Base-by-base conservation (phyloP, 2,888 invertebrate species). In the Trachelus troglodyta region DNA sequence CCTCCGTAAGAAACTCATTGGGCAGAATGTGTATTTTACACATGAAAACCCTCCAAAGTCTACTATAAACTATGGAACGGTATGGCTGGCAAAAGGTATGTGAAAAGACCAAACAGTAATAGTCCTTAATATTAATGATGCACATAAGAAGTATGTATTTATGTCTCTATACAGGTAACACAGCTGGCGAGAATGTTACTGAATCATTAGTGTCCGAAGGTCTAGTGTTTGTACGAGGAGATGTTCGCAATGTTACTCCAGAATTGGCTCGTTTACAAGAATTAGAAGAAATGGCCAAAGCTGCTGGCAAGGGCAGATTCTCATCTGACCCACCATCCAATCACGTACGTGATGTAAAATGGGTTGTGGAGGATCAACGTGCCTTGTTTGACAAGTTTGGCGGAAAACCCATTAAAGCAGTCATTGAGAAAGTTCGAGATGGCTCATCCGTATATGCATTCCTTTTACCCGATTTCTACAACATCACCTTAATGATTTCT, bases 341-440 rank as follows among this genome's bases (percentile, higher is more conserved):
- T 71, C 97, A 97, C 90, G 93, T 98, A 0, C 94, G 99, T 34
- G 95, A 97, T 83, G 95, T 99, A 83, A 97, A 96, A 90, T 98
- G 98, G 97, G 94, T 94, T 3, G 94, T 98, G 73, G 99, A 99
- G 23, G 97, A 97, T 90, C 94, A 95, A n/a, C 93, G 95, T 76
- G 94, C 94, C 76, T 94, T 95, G 92, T 96, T 99, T 4, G 98
- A 98, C 87, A 96, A 97, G 87, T 95, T 95, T 83, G 96, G 95
- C 81, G 95, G 96, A 69, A 96, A 98, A 89, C 98, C 97, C 0
- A 93, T 99, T 9, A 96, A 96, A 92, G 98, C 99, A 74, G 95
- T 99, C 79, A 96, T 99, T 85, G 99, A 99, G 91, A 98, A 98
- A 93, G 99, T 99, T 0, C 94, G 98, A 78, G 99, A 99, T 92